Evolutionary conservation across 2,113 vertebrate species (phyloP).

Genomic region (Trochalopteron elliotii): DNA sequence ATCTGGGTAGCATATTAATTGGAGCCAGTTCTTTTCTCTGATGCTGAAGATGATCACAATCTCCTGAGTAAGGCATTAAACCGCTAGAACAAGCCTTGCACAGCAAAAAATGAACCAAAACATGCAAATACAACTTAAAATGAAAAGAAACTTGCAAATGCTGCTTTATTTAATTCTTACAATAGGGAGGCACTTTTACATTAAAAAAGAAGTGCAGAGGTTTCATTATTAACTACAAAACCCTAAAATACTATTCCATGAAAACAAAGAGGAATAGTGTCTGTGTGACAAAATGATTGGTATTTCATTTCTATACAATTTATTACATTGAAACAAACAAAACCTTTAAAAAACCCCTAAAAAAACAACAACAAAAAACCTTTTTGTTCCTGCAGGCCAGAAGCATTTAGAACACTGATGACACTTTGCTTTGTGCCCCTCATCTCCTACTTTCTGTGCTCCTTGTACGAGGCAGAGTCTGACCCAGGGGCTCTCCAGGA

Average conservation of each 20-base stretch:
- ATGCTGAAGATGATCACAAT: not conserved
- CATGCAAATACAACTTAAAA: not conserved
- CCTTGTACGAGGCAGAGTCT: not conserved
- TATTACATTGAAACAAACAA: constrained; percentile 2
- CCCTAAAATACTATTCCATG: not conserved
- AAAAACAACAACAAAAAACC: not conserved
- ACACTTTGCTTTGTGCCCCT: not conserved
- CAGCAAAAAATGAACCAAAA: not conserved
- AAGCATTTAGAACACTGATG: not conserved
- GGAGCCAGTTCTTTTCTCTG: not conserved
- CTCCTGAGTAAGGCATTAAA: not conserved
- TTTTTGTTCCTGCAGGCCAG: not conserved
- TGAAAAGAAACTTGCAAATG: constrained; percentile 37
- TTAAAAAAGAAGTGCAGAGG: constrained; percentile 5
- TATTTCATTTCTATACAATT: not conserved
- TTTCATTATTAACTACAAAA: not conserved
- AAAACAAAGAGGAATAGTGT: not conserved
- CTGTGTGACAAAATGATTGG: not conserved
- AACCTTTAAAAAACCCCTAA: not conserved
- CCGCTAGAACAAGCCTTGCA: not conserved
- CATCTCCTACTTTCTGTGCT: not conserved
- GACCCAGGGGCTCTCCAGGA: not conserved
- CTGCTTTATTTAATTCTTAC: constrained; percentile 39
- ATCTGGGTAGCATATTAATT: not conserved
- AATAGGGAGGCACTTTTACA: constrained; percentile 47